A percentile compares a stretch with the other conserved stretches of the same genome.
phyloP scores from a whole-genome alignment of 1,140 invertebrate species.

The Apocrypta bakeri region DNA sequence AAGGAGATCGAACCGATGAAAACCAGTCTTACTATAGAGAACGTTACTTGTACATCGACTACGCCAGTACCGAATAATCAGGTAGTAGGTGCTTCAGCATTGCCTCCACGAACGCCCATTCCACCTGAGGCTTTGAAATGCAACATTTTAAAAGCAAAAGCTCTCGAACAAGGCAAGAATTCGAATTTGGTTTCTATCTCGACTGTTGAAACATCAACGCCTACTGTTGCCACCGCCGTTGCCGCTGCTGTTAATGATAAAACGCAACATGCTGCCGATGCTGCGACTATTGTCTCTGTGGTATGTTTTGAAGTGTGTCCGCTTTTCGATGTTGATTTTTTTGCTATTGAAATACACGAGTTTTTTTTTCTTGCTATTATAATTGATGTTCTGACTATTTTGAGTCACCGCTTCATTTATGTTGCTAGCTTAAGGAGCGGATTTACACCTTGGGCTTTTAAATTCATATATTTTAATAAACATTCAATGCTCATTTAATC shows the following conservation, averaged over 20 bases:
- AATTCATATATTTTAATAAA: neutral
- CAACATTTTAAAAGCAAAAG: slow-evolving; percentile 90
- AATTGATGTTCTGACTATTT: slow-evolving; percentile 32
- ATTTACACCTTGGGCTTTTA: slow-evolving; percentile 49
- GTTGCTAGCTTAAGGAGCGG: slow-evolving; percentile 45
- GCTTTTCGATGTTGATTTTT: slow-evolving; percentile 31
- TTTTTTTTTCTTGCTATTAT: slow-evolving; percentile 52
- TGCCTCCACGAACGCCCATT: slow-evolving; percentile 75
- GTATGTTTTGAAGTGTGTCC: slow-evolving; percentile 74
- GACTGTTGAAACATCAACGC: slow-evolving; percentile 69
- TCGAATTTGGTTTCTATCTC: slow-evolving; percentile 71
- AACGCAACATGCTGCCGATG: slow-evolving; percentile 71
- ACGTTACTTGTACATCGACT: slow-evolving; percentile 73
- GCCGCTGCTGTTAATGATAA: slow-evolving; percentile 59
- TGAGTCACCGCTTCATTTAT: slow-evolving; percentile 54
- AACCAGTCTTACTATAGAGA: slow-evolving; percentile 68
- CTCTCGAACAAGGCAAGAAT: slow-evolving; percentile 67
- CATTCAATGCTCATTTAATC: neutral
- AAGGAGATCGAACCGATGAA: slow-evolving; percentile 68
- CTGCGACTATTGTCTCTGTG: slow-evolving; percentile 84
- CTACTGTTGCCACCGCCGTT: slow-evolving; percentile 47
- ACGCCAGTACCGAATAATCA: slow-evolving; percentile 74
- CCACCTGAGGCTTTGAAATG: slow-evolving; percentile 94
- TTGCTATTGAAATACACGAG: slow-evolving; percentile 41
- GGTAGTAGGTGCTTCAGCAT: slow-evolving; percentile 69